Evolutionary conservation across 2,113 vertebrate species (phyloP).

Genomic region (Atherinomorus stipes): DNA sequence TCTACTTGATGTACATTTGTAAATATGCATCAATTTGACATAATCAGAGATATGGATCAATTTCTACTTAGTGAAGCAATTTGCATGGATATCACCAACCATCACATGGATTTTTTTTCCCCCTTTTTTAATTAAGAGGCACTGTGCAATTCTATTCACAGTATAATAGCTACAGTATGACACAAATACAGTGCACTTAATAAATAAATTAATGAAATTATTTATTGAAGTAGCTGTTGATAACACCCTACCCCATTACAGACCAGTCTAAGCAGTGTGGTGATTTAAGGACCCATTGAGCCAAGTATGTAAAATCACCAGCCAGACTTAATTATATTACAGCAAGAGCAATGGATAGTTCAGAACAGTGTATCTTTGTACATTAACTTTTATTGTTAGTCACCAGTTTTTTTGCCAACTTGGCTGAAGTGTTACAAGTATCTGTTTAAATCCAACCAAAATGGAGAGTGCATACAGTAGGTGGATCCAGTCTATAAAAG

Average conservation of each 20-base stretch:
- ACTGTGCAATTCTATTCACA: neutral
- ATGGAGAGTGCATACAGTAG: no score
- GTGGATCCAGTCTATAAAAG: no score
- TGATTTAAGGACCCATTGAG: neutral
- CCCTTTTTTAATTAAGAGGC: neutral
- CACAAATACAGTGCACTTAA: neutral
- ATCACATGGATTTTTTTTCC: neutral
- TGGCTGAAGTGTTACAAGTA: neutral
- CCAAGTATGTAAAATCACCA: neutral
- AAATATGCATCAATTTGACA: neutral
- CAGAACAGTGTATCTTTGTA: no score
- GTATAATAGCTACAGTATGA: neutral
- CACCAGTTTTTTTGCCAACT: neutral
- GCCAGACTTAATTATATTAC: neutral
- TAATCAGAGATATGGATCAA: neutral
- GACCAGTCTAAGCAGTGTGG: neutral
- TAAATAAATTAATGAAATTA: conserved; percentile 1
- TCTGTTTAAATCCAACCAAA: neutral
- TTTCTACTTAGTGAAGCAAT: neutral
- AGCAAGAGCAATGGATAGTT: neutral
- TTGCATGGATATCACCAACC: neutral
- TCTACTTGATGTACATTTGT: neutral
- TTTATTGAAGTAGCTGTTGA: neutral
- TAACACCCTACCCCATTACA: conserved; percentile 4
- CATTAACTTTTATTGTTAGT: neutral